Evolutionary conservation across 1,140 invertebrate genomes (phyloP), one percentile per base, ranked within the genome.

Genomic region (Andrena cerasifolii): DNA sequence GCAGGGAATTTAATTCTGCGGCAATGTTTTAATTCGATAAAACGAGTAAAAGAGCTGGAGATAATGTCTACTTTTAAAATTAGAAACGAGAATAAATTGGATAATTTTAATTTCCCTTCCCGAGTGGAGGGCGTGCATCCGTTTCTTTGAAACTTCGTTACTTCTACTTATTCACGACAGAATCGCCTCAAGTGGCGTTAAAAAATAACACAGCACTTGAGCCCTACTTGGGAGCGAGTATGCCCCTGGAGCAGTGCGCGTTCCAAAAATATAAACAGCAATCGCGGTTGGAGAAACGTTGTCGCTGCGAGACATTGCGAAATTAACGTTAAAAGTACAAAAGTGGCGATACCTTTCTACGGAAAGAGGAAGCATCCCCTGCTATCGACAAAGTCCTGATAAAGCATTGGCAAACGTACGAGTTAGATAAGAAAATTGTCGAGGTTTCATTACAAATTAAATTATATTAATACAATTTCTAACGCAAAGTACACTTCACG

Each of bases 171-270:
- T 3, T 14, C 21, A 61, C 56, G 56, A 61, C 26, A 40, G 24
- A 26, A 56, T 63, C 33, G 12, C 36, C 36, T 65, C 71, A 33
- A 74, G 71, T 74, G 71, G 31, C 12, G 61, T 74, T 74, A 53
- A 74, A 74, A 74, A 74, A 74, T 74, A 74, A 65, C 71, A 31
- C 45, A 24, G 36, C 59, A 65, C 71, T 74, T 49, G 59, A 74
- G 3, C 24, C 43, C 18, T 8, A 54, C 21, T 43, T 45, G 33
- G 36, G n/a, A 33, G 45, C 45, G 21, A 49, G 21, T 36, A 61
- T 61, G 10, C 31, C 3, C 12, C 3, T 8, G 66, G 8, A 5
- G 21, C 16, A 14, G 18, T 10, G 4, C 31, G 0, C 21, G 56
- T 62, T 73, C 70, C 43, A 62, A 73, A 73, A 73, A 53, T 73